phyloP scores from a whole-genome alignment of 2,888 invertebrate genomes.

The Meganola albula region DNA sequence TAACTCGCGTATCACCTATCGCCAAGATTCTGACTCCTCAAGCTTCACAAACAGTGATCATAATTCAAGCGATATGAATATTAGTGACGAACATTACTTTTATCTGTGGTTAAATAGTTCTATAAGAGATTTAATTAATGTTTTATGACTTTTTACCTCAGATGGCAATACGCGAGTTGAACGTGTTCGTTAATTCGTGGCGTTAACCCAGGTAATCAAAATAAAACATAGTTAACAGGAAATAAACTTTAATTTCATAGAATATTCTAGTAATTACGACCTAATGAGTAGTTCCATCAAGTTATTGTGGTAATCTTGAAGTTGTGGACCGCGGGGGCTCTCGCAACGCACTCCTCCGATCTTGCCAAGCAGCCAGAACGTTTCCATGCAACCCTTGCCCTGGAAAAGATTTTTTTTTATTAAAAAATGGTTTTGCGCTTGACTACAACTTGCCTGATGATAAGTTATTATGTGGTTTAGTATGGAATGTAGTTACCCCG shows the following conservation, averaged over 20 bases:
- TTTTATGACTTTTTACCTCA: background rate
- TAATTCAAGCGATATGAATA: no score
- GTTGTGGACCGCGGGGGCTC: slow-evolving; percentile 45
- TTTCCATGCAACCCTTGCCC: slow-evolving; percentile 78
- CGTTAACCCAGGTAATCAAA: slow-evolving; percentile 2
- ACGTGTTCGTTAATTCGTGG: background rate
- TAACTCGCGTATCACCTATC: no score
- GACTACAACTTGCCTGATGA: no score
- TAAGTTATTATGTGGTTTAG: no score
- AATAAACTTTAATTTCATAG: slow-evolving; percentile 25
- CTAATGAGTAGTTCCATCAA: slow-evolving; percentile 58
- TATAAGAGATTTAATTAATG: no score
- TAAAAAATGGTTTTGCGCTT: no score
- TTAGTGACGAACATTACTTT: no score
- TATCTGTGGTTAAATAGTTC: no score
- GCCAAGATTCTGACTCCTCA: no score
- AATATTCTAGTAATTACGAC: slow-evolving; percentile 21
- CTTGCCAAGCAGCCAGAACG: slow-evolving; percentile 73
- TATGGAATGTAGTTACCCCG: no score
- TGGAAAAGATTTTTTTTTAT: no score
- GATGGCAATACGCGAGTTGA: background rate
- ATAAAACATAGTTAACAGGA: slow-evolving; percentile 17
- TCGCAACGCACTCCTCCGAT: slow-evolving; percentile 43
- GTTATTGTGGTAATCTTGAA: slow-evolving; percentile 61
- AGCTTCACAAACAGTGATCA: no score